A percentile compares a stretch with the other conserved stretches of the same genome.
Conservation (phyloP, 1,140 invertebrate genomes). For the Drosophila triauraria region DNA sequence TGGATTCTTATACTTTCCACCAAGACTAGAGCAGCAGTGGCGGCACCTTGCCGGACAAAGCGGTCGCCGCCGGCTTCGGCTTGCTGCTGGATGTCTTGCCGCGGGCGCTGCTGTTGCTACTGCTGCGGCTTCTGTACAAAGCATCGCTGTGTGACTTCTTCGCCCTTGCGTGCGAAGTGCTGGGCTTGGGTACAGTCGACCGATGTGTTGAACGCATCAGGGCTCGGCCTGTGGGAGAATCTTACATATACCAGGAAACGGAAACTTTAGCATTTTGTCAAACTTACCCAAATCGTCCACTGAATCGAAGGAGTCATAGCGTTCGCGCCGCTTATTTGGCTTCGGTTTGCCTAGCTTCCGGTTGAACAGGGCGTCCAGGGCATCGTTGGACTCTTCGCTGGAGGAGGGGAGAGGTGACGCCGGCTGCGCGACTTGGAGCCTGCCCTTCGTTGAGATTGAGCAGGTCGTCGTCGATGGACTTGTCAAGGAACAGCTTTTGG, state of each 20-base stretch:
- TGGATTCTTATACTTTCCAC: not conserved
- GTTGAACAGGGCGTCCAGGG: constrained; percentile 54
- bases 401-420: constrained; percentile 41
- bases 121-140: constrained; percentile 17
- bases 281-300: constrained; percentile 63
- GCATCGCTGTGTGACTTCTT: constrained; percentile 22
- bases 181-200: constrained; percentile 27
- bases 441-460: constrained; percentile 31
- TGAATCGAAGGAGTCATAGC: constrained; percentile 56
- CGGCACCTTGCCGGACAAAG: constrained; percentile 9
- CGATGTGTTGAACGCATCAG: constrained; percentile 52
- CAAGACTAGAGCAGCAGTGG: not conserved
- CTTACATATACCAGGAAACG: not conserved
- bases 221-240: constrained; percentile 40
- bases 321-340: constrained; percentile 35
- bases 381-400: constrained; percentile 63
- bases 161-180: not conserved
- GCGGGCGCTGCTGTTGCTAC: constrained; percentile 2
- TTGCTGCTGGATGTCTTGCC: constrained; percentile 17
- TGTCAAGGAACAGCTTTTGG: constrained; percentile 66
- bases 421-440: constrained; percentile 25
- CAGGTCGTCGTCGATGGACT: constrained; percentile 61
- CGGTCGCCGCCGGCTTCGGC: not conserved
- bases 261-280: no score
- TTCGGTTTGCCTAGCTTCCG: constrained; percentile 22